phyloP scores from a whole-genome alignment of 2,888 invertebrate species.

The Desoria tigrina region DNA sequence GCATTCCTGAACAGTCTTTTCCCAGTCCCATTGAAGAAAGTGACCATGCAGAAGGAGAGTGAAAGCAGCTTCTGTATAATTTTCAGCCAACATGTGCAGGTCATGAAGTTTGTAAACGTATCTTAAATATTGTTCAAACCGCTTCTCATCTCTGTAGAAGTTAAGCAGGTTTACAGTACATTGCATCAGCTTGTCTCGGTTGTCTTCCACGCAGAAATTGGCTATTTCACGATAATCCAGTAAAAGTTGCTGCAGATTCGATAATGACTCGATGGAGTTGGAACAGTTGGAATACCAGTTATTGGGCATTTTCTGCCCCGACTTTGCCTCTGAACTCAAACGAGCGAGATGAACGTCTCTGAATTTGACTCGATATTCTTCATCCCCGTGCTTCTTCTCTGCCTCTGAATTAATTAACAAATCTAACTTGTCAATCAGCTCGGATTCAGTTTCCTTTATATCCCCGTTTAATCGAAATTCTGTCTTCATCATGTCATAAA shows the following conservation, averaged over 20 bases:
- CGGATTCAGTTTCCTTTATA: slow-evolving; percentile 84
- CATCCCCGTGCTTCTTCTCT: slow-evolving; percentile 19
- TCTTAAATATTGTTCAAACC: slow-evolving; percentile 91
- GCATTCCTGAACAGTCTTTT: slow-evolving; percentile 54
- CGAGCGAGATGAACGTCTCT: slow-evolving; percentile 31
- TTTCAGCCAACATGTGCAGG: slow-evolving; percentile 85
- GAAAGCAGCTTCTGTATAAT: slow-evolving; percentile 92
- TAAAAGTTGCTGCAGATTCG: slow-evolving; percentile 57
- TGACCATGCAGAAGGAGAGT: slow-evolving; percentile 92
- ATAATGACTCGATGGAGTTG: slow-evolving; percentile 35
- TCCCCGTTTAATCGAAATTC: slow-evolving; percentile 78
- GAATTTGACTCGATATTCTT: slow-evolving; percentile 28
- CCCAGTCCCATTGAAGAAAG: slow-evolving; percentile 74
- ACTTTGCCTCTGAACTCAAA: slow-evolving; percentile 21
- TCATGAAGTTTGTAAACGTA: slow-evolving; percentile 95
- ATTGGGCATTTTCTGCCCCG: slow-evolving; percentile 23
- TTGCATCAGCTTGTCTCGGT: slow-evolving; percentile 91
- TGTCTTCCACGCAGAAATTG: slow-evolving; percentile 81
- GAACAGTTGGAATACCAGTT: slow-evolving; percentile 37
- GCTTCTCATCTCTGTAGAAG: slow-evolving; percentile 92
- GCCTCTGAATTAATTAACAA: slow-evolving; percentile 35
- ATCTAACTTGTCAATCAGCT: slow-evolving; percentile 81
- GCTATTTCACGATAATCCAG: slow-evolving; percentile 93
- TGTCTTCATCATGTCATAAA: slow-evolving; percentile 91
- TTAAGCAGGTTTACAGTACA: slow-evolving; percentile 95